phyloP scores from a whole-genome alignment of 2,888 invertebrate genomes.

The Cheilosia vulpina region DNA sequence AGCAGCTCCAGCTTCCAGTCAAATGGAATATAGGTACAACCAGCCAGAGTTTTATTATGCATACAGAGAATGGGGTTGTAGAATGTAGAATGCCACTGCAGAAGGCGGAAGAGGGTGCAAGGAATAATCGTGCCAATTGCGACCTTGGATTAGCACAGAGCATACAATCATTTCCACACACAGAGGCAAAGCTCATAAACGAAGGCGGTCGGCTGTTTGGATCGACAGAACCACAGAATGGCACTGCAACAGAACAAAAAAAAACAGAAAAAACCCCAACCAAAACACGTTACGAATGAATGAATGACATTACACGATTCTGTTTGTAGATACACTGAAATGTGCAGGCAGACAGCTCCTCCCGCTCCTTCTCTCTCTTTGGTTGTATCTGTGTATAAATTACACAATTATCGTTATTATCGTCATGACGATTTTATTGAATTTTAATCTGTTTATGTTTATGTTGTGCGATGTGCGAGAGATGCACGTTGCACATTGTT shows the following conservation, averaged over 20 bases:
- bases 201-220: slow-evolving; percentile 12
- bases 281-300: slow-evolving; percentile 72
- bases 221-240: slow-evolving; percentile 69
- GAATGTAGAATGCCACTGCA: slow-evolving; percentile 66
- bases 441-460: slow-evolving; percentile 78
- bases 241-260: slow-evolving; percentile 11
- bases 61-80: slow-evolving; percentile 66
- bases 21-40: slow-evolving; percentile 36
- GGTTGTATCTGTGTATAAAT: slow-evolving; percentile 77
- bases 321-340: slow-evolving; percentile 64
- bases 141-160: slow-evolving; percentile 73
- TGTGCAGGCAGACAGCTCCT: slow-evolving; percentile 31
- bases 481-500: neutral
- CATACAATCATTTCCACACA: slow-evolving; percentile 56
- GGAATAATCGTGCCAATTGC: slow-evolving; percentile 75
- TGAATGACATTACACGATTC: slow-evolving; percentile 75
- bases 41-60: slow-evolving; percentile 48
- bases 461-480: slow-evolving; percentile 51
- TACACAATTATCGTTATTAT: slow-evolving; percentile 82
- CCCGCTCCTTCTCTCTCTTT: neutral
- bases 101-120: slow-evolving; percentile 71
- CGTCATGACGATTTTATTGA: slow-evolving; percentile 81
- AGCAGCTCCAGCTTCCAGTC: slow-evolving; percentile 57
- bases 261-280: slow-evolving; percentile 11
- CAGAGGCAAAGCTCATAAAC: slow-evolving; percentile 14